These are phyloP conservation scores for Gopherus evgoodei DNA, from an alignment of 2,113 vertebrate species.

Conservation along the genomic window DNA sequence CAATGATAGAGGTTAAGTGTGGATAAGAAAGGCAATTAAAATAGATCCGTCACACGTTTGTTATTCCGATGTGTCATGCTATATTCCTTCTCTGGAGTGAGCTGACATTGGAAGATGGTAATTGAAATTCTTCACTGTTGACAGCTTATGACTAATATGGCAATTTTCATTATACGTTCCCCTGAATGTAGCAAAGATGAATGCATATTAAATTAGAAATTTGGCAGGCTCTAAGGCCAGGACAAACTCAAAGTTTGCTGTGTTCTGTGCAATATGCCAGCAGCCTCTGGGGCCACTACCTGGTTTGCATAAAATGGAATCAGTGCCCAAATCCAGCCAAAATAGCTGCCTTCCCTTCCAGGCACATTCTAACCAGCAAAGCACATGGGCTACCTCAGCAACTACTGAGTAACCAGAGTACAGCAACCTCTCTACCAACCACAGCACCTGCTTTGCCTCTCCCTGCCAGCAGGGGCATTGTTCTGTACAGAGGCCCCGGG, in stretches of 20 bases:
- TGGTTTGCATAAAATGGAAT: neutral
- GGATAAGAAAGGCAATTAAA: conserved; percentile 75
- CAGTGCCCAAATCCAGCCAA: neutral
- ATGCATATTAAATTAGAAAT: conserved; percentile 61
- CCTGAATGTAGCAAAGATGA: conserved; percentile 64
- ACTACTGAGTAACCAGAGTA: neutral
- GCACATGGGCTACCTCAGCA: neutral
- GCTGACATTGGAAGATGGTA: conserved; percentile 45
- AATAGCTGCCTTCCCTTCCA: neutral
- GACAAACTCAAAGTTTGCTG: conserved; percentile 13
- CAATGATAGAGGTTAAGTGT: conserved; percentile 63
- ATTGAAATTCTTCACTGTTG: conserved; percentile 74
- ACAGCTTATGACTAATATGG: conserved; percentile 72
- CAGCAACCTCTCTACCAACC: neutral
- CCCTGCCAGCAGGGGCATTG: neutral
- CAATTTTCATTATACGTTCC: conserved; percentile 69
- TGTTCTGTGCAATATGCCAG: neutral
- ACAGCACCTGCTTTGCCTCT: neutral
- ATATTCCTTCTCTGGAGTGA: conserved; percentile 56
- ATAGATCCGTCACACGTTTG: conserved; percentile 45
- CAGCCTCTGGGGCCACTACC: rapidly evolving
- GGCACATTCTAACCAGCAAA: neutral
- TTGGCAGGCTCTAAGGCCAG: neutral
- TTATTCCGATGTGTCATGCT: conserved; percentile 53
- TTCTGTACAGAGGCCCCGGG: neutral